Base-by-base conservation (phyloP, 2,113 vertebrate genomes). In the Phylloscopus trochiloides region DNA sequence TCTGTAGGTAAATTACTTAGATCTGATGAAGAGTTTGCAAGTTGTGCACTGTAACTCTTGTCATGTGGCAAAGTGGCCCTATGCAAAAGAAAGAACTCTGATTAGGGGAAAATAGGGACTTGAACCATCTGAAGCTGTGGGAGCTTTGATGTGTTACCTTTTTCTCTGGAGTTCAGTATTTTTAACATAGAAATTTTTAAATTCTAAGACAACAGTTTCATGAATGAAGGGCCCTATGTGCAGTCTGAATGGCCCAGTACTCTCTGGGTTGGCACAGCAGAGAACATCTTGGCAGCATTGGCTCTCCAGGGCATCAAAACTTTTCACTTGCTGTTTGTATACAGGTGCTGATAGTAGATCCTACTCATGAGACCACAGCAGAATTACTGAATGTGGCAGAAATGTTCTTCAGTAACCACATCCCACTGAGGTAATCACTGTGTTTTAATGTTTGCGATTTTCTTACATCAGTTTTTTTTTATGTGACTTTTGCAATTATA, bases 331-430 rank as follows among this genome's bases (percentile, higher is more conserved):
- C 47, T 76, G 15, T 79, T 77, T 88, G 42, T 29, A 76, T 88
- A 12, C 94, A 99, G 99, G 99, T 99, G 79, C 98, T 99, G 79
- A 98, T 99, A 90, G 90, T 99, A 93, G 99, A 99, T 92, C 99
- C 99, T 13, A 90, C 96, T 58, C 98, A 99, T 8, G 99, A 99
- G 73, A 98, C 96, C 79, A 97, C 99, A 15, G 94, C 97, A 12
- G 99, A 99, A 72, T 94, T 99, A 91, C 90, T 99, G 29, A 99
- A 98, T 32, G 98, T 99, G 67, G 99, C 99, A 58, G 99, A 99
- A 97, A 99, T 99, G 99, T 99, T 99, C 97, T 98, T 99, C 86
- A 98, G 98, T 78, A 99, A 99, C 97, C 99, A 99, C 95, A 99
- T 99, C 94, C 99, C 99, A 3, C 97, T 99, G 91, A 99, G 99